Evolutionary conservation across 1,140 invertebrate genomes (phyloP).

Genomic region (Zaprionus davidi): DNA sequence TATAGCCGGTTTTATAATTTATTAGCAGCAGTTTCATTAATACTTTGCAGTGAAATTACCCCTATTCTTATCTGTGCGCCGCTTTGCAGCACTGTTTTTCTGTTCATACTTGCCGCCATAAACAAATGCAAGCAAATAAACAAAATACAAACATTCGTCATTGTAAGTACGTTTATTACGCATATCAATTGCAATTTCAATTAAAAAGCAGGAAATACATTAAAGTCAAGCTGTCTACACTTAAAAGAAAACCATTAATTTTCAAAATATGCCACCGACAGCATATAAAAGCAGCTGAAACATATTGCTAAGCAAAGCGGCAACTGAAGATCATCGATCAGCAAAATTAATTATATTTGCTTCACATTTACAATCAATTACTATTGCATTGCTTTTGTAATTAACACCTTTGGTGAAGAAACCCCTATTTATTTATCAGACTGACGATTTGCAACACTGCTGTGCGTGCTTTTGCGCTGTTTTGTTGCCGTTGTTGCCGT

Average conservation of each 20-base stretch:
- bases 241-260: background rate
- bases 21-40: background rate
- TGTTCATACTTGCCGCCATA: constrained; percentile 30
- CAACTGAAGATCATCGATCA: background rate
- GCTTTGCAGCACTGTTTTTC: constrained; percentile 11
- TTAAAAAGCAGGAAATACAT: background rate
- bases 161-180: background rate
- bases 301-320: background rate
- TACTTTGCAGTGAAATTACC: background rate
- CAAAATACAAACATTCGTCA: background rate
- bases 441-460: constrained; percentile 34
- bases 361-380: background rate
- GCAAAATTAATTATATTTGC: background rate
- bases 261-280: background rate
- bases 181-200: background rate
- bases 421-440: constrained; percentile 32
- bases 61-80: background rate
- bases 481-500: constrained; percentile 27
- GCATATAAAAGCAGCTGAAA: background rate
- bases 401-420: background rate
- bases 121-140: constrained; percentile 16
- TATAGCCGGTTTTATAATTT: background rate
- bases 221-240: background rate
- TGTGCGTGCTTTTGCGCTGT: constrained; percentile 36
- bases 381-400: background rate